Base-by-base conservation (phyloP, 2,113 vertebrate species). In the Cebus imitator region DNA sequence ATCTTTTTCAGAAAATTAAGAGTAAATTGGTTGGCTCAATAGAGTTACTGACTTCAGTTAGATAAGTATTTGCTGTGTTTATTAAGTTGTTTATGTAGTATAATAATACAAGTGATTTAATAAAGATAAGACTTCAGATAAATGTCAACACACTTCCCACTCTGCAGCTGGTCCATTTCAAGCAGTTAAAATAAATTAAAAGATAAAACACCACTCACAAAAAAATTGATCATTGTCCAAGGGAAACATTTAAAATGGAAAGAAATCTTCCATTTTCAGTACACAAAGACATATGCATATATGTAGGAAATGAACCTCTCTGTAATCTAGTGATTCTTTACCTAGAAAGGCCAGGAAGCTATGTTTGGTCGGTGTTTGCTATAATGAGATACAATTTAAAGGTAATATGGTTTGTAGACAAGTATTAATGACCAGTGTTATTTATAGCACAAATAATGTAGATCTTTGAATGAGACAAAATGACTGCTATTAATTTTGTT, bases 11-110 rank as follows among this genome's bases (percentile, higher is more conserved):
- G 99, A 98, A 99, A 99, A 99, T 98, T 99, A 99, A 99, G 98
- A 98, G 97, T 98, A 99, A 99, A 99, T 99, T 99, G 99, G 99
- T 98, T 99, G 97, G 98, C 98, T 99, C 98, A 98, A 98, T 99
- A 99, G 97, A 92, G 98, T 98, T 99, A 98, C 99, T 98, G 98
- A 98, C 98, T 96, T 95, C 97, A 97, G 98, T 98, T 98, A 98
- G 98, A 99, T 99, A 99, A 98, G 98, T 96, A 93, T 94, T 99
- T 99, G 98, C 79, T 97, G 92, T 97, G 72, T 98, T 98, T 99
- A 99, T 99, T 99, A 99, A 99, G 99, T 98, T 98, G 98, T 99
- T 99, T 99, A 99, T 99, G 99, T 99, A 98, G 98, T 98, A 97
- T 99, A 99, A 99, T 99, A 99, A 99, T 99, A 99, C 98, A 97